Evolutionary conservation across 1,140 invertebrate genomes (phyloP).

Genomic region (Meteorus sp.): DNA sequence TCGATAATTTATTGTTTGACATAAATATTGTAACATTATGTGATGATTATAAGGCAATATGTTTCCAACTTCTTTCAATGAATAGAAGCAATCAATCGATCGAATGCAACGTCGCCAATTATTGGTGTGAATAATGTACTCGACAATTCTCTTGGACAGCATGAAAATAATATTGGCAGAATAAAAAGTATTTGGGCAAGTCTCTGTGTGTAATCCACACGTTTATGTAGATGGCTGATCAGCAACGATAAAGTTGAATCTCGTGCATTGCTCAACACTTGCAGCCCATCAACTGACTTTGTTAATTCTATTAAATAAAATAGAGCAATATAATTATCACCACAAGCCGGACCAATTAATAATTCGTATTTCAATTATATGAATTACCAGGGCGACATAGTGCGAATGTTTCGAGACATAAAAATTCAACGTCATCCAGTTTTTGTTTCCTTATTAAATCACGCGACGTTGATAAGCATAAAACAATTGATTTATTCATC

Average conservation of each 20-base stretch:
- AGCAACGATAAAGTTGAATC: slow-evolving; percentile 39
- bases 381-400: slow-evolving; percentile 64
- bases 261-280: slow-evolving; percentile 35
- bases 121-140: slow-evolving; percentile 45
- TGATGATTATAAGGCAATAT: no score
- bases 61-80: no score
- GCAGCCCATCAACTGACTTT: slow-evolving; percentile 28
- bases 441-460: slow-evolving; percentile 52
- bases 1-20: no score
- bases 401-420: slow-evolving; percentile 66
- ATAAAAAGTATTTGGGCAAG: slow-evolving; percentile 43
- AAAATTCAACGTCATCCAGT: slow-evolving; percentile 63
- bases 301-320: slow-evolving; percentile 39
- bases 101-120: slow-evolving; percentile 45
- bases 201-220: slow-evolving; percentile 34
- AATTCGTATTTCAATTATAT: background rate
- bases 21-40: no score
- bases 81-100: slow-evolving; percentile 50
- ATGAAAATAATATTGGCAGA: slow-evolving; percentile 43
- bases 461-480: slow-evolving; percentile 38
- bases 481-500: slow-evolving; percentile 26
- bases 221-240: slow-evolving; percentile 37
- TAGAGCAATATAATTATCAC: background rate
- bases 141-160: slow-evolving; percentile 43
- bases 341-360: background rate